Conservation (phyloP, 2,888 invertebrate genomes). For the Agriopis aurantiaria region DNA sequence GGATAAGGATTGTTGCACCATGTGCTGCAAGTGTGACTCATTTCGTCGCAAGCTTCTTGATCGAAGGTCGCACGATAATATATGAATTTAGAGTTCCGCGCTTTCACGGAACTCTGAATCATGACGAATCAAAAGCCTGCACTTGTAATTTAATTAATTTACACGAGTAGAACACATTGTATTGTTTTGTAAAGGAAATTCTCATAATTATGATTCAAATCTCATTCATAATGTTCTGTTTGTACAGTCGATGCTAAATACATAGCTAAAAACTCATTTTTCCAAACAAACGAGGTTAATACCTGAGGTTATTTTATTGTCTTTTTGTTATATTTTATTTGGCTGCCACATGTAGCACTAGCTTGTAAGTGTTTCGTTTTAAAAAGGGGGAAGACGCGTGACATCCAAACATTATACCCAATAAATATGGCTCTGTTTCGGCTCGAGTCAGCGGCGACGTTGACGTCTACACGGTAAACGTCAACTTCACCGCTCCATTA, state of each 20-base stretch:
- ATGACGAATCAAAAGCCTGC: conserved; percentile 9
- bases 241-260: neutral
- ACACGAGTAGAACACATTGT: conserved; percentile 14
- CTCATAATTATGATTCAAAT: conserved; percentile 16
- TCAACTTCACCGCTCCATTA: too few relatives aligned
- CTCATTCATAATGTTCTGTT: conserved; percentile 17
- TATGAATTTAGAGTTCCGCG: too few relatives aligned
- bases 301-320: neutral
- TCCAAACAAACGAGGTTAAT: neutral
- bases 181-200: conserved; percentile 15
- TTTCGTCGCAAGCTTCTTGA: neutral
- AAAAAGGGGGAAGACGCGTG: too few relatives aligned
- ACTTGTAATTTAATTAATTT: conserved; percentile 1
- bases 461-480: too few relatives aligned
- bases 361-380: too few relatives aligned
- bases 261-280: neutral
- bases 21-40: neutral
- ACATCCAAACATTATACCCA: too few relatives aligned
- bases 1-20: neutral
- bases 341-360: too few relatives aligned
- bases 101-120: conserved; percentile 16
- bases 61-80: neutral
- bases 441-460: too few relatives aligned
- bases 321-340: too few relatives aligned
- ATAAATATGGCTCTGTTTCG: too few relatives aligned